Base-by-base conservation (phyloP, 2,113 vertebrate genomes). In the Pimephales promelas region DNA sequence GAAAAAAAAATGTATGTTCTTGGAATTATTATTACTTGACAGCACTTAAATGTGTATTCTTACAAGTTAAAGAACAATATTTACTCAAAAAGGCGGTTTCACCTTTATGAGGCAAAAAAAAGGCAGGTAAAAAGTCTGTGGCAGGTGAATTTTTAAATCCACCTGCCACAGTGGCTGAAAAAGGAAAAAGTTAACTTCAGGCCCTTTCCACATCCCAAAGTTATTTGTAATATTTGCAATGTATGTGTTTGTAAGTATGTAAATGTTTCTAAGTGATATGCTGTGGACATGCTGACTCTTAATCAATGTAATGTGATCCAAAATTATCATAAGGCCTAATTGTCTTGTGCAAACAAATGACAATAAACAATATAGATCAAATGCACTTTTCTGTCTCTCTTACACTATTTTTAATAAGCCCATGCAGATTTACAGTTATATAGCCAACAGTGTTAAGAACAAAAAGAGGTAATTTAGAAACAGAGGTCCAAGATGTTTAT, bases 401-500 rank as follows among this genome's bases (percentile, higher is more conserved):
- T 31, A 28, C 34, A 82, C 56, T 54, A 26, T 79, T 49, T 59
- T 79, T 79, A 79, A 74, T 45, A 62, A 64, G 45, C 78, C 78
- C 59, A 79, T 79, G 78, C 59, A 79, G 26, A 59, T 52, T 79
- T 79, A 66, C 59, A 79, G 16, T 49, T 62, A 62, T 62, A 79
- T 79, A 64, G 18, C 43, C 43, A 66, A 74, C 5, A 47, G 71
- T 26, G 26, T 79, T 22, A 45, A 61, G 49, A 77, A 87, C 52
- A 80, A 72, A 74, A 84, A 86, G 70, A 71, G 57, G 45, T 61
- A 13, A 62, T 85, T 73, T 89, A 90, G 84, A 89, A 87, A 89
- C 87, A 90, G 85, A 87, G 74, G 86, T 89, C 90, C 84, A 78
- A 87, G 86, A 88, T 54, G 86, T 88, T 90, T 89, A 88, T 88